Evolutionary conservation across 2,113 vertebrate genomes (phyloP), one percentile per base, ranked within the genome.

Genomic region (Grammomys surdaster): DNA sequence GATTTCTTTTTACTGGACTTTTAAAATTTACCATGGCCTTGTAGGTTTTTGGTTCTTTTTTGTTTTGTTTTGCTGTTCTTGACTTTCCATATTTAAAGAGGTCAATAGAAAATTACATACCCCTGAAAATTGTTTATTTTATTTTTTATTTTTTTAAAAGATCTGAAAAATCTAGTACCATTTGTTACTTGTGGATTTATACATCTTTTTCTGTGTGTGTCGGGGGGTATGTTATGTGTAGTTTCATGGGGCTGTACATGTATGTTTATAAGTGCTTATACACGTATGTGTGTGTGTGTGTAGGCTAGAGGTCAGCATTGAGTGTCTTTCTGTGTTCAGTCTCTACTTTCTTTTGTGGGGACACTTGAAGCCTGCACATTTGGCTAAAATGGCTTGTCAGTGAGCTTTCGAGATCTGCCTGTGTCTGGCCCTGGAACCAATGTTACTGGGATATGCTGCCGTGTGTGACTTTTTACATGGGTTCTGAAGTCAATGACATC

Each of bases 21-120:
- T 80, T 82, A 28, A 85, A 94, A 91, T 93, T 95, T 89, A 63
- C 60, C 5, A 26, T 80, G 73, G 24, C 82, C 36, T 20, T 80
- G 16, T 3, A 26, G 43, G 40, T 46, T 88, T 56, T 69, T 9
- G 31, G 24, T 65, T 28, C 22, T 63, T 65, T 10, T 40, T 40
- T 40, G 8, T 63, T 65, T 24, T 33, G 11, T 67, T 33, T 31
- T 19, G 3, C 43, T n/a, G 11, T 3, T 91, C 40, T 67, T 82
- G 46, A 82, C 76, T 88, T 86, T 28, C 11, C 1, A 26, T 33
- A 86, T 92, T 75, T 19, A 28, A 94, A 70, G 51, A 92, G 70
- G 14, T 67, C 4, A 56, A 93, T 89, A 67, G 65, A 91, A 96
- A 94, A 82, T 51, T 40, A 93, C 63, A 8, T 65, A 40, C 19